phyloP scores from a whole-genome alignment of 2,113 vertebrate species.

The Cyphomyrus plagiostoma region DNA sequence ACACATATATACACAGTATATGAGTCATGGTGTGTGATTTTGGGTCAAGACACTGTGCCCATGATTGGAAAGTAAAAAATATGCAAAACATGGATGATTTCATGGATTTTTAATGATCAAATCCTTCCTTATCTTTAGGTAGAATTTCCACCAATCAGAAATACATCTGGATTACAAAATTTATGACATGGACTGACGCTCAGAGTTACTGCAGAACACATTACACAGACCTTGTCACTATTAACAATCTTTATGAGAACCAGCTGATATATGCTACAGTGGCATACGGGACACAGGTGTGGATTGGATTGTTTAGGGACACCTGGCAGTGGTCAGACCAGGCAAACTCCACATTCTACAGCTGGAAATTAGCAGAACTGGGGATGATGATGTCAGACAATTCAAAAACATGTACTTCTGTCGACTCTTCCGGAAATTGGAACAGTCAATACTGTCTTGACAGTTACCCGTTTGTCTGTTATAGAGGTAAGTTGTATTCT shows the following conservation, averaged over 20 bases:
- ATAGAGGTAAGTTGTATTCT: slow-evolving; percentile 7
- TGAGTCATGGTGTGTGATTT: neutral
- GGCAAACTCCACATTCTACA: slow-evolving; percentile 10
- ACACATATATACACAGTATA: neutral
- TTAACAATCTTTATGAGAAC: neutral
- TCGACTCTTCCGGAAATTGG: slow-evolving; percentile 2
- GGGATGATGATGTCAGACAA: neutral
- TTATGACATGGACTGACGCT: slow-evolving; percentile 6
- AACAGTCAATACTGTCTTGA: neutral
- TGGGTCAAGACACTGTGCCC: neutral
- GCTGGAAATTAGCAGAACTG: slow-evolving; percentile 10
- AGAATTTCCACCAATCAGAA: neutral
- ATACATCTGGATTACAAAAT: neutral
- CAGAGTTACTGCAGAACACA: slow-evolving; percentile 17
- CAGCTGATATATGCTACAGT: neutral
- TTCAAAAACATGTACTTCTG: neutral
- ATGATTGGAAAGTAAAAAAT: neutral
- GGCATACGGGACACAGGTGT: neutral
- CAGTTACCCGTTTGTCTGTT: neutral
- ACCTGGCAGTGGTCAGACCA: slow-evolving; percentile 25
- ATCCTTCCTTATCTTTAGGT: neutral
- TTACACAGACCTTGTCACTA: slow-evolving; percentile 16
- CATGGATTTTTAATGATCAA: neutral
- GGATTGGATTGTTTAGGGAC: slow-evolving; percentile 22
- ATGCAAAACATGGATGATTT: neutral